A percentile compares a stretch with the other conserved stretches of the same genome.
Conservation (phyloP, 2,888 invertebrate genomes). For the Phasia obesa region DNA sequence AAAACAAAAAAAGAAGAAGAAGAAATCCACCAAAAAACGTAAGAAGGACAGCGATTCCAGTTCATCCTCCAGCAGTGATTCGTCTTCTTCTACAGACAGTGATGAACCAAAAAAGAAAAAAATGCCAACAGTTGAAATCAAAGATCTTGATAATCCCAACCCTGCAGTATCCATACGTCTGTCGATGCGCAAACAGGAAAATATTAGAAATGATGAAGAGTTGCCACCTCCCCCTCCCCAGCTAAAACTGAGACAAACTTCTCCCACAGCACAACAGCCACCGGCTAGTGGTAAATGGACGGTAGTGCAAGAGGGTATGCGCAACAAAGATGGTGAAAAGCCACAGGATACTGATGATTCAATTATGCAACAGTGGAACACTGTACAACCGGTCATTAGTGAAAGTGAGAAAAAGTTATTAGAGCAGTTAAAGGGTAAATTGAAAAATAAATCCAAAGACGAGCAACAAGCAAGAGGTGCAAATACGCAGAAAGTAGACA, state of each 20-base stretch:
- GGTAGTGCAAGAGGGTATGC: conserved; percentile 82
- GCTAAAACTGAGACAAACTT: conserved; percentile 75
- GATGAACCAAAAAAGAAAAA: conserved; percentile 74
- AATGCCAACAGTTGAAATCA: conserved; percentile 53
- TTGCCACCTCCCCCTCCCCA: conserved; percentile 79
- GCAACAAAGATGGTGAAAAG: conserved; percentile 71
- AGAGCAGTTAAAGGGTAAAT: conserved; percentile 82
- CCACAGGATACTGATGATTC: conserved; percentile 83
- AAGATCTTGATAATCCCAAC: conserved; percentile 79
- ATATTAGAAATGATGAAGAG: conserved; percentile 82
- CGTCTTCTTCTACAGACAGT: conserved; percentile 77
- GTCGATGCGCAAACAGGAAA: conserved; percentile 85
- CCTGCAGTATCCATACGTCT: conserved; percentile 86
- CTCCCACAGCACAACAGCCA: conserved; percentile 70
- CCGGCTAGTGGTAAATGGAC: conserved; percentile 82
- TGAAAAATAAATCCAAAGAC: conserved; percentile 78
- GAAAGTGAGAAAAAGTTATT: conserved; percentile 85
- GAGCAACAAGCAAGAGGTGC: conserved; percentile 72
- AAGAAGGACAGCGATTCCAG: conserved; percentile 76
- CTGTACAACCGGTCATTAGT: conserved; percentile 84
- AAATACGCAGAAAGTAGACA: conserved; percentile 68
- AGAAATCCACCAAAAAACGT: conserved; percentile 83
- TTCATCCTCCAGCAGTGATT: conserved; percentile 66
- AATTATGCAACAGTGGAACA: conserved; percentile 84
- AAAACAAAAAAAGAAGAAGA: conserved; percentile 83